Percentiles rank a stretch among this genome's conserved stretches.
These are phyloP conservation scores for Cherax quadricarinatus DNA, from an alignment of 1,140 invertebrate genomes.

Conservation along the genomic window DNA sequence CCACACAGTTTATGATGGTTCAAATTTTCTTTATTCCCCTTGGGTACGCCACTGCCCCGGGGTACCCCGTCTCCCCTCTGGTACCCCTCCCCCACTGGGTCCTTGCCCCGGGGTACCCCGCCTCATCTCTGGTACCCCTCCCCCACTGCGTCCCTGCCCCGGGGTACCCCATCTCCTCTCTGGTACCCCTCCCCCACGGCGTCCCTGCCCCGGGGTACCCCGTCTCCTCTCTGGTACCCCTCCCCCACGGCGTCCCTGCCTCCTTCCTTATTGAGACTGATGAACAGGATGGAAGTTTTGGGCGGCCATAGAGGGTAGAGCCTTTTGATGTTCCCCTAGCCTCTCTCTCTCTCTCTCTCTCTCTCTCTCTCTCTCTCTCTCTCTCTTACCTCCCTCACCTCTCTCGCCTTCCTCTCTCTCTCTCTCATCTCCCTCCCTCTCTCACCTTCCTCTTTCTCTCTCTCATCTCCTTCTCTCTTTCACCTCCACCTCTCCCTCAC, in stretches of 20 bases:
- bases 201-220: too few relatives aligned
- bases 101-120: too few relatives aligned
- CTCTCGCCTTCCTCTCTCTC: background rate
- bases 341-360: background rate
- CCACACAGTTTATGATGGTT: too few relatives aligned
- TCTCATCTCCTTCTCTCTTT: too few relatives aligned
- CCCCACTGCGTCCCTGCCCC: too few relatives aligned
- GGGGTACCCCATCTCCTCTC: background rate
- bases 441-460: background rate
- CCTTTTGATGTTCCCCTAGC: background rate
- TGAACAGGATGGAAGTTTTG: background rate
- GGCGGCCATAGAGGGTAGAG: background rate
- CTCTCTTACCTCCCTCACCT: background rate
- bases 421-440: background rate
- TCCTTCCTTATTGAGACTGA: slow-evolving; percentile 1
- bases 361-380: background rate
- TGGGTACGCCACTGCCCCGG: background rate
- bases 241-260: background rate
- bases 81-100: background rate
- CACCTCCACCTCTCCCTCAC: too few relatives aligned
- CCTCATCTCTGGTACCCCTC: background rate
- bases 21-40: too few relatives aligned
- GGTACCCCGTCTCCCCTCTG: background rate
- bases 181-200: background rate
- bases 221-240: background rate